Conservation (phyloP, 1,140 invertebrate genomes). For the Kradibia gibbosae region DNA sequence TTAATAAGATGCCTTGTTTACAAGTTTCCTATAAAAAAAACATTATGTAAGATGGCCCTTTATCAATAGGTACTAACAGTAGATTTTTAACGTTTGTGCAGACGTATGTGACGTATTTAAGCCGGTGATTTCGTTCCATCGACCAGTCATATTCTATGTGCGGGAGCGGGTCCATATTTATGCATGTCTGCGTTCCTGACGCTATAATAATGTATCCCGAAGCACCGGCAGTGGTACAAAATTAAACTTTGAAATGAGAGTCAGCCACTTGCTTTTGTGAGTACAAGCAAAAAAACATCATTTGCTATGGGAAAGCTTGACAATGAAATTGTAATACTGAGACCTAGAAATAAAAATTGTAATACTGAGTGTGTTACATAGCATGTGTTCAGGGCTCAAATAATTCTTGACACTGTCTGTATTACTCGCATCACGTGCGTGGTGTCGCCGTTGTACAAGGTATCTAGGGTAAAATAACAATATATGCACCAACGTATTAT, state of each 20-base stretch:
- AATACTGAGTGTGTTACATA: too few relatives aligned
- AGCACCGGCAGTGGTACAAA: neutral
- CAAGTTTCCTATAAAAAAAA: neutral
- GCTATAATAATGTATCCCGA: neutral
- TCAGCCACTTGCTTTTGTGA: neutral
- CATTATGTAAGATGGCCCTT: neutral
- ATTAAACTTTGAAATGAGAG: constrained; percentile 26
- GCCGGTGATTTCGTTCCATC: neutral
- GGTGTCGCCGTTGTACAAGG: constrained; percentile 10
- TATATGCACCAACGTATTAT: constrained; percentile 36
- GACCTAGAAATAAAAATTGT: too few relatives aligned
- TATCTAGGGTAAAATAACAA: constrained; percentile 40
- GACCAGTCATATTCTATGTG: neutral
- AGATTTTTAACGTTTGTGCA: neutral
- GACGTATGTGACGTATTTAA: neutral
- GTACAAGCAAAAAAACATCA: neutral
- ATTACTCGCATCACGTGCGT: constrained; percentile 27
- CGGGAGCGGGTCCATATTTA: neutral
- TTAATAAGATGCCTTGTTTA: neutral
- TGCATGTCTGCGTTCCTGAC: neutral
- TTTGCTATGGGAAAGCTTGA: constrained; percentile 1
- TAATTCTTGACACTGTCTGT: constrained; percentile 21
- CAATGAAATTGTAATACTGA: constrained; percentile 21
- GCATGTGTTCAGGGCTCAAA: constrained; percentile 6
- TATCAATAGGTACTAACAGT: neutral